Base-by-base conservation (phyloP, 2,888 invertebrate species). In the Therioaphis trifolii region DNA sequence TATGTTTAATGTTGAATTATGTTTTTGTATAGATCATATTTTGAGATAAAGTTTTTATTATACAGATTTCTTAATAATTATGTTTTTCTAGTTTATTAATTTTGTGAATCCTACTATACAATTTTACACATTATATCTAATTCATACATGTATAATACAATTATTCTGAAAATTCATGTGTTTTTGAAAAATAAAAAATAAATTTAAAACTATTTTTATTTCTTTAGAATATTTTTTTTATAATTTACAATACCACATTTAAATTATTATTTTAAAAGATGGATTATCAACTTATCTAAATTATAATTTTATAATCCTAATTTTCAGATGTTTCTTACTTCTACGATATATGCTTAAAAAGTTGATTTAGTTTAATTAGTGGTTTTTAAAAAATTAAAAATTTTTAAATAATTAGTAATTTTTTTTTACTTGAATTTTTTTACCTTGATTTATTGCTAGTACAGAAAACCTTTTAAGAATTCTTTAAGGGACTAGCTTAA, bases 1-100 rank as follows among this genome's bases (percentile, higher is more conserved):
- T 61, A 82, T 74, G 72, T 74, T 82, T 71, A 72, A 72, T 82
- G 74, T 82, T 74, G 4, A 82, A 63, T 63, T 63, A 82, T 82
- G 82, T 82, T 74, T 82, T 72, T 82, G 82, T 82, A 82, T 35
- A 63, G 63, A 52, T 74, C 72, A 69, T 69, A 29, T 52, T 80
- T 61, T 72, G 35, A 63, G 29, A 15, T 66, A 14, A 82, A 49
- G 66, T 74, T 82, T 74, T 63, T 72, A 72, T 49, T 63, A 24
- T 66, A 5, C 43, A 61, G 3, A 58, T 61, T 46, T 9, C 18
- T 55, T 27, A 80, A 61, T 49, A 49, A 27, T 49, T 69, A 52
- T 52, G 68, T 80, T 71, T 72, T 80, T 61, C 49, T 79, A 69
- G 66, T 78, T 78, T 66, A 66, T 66, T 68, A 52, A 35, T 63